These are phyloP conservation scores for Sardina pilchardus DNA, from an alignment of 2,113 vertebrate species.

Conservation along the genomic window DNA sequence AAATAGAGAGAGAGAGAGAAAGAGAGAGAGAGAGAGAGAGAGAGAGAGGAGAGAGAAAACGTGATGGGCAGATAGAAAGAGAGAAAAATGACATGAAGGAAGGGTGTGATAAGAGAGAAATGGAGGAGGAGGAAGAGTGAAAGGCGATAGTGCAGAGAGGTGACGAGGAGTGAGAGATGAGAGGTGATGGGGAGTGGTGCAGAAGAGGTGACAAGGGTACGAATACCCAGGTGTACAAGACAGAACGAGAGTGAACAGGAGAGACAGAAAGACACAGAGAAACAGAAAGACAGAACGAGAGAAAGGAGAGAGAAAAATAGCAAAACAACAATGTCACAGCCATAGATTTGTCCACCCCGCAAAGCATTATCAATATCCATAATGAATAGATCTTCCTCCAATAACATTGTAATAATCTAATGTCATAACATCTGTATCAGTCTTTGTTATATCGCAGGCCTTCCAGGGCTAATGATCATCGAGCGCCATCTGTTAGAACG, in stretches of 20 bases:
- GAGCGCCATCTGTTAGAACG: constrained; percentile 15
- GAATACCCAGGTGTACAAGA: background rate
- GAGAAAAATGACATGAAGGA: background rate
- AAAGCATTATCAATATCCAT: constrained; percentile 6
- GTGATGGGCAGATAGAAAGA: background rate
- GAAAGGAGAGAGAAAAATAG: background rate
- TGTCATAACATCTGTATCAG: background rate
- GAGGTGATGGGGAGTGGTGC: background rate
- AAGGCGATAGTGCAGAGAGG: background rate
- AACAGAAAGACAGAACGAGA: background rate
- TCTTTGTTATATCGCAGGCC: background rate
- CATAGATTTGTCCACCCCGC: background rate
- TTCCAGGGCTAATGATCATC: constrained; percentile 12
- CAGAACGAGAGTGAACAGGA: background rate
- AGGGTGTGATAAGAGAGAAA: background rate
- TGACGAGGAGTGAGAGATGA: background rate
- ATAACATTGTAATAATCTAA: constrained; percentile 11
- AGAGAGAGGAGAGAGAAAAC: background rate
- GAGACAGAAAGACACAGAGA: background rate
- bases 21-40: background rate
- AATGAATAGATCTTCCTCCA: background rate
- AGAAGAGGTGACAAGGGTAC: background rate
- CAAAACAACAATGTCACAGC: background rate
- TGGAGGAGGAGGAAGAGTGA: background rate
- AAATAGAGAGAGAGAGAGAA: background rate